Percentiles rank a stretch among this genome's conserved stretches.
Evolutionary conservation across 1,140 invertebrate genomes (phyloP).

Genomic region (Bradynema listronoti): DNA sequence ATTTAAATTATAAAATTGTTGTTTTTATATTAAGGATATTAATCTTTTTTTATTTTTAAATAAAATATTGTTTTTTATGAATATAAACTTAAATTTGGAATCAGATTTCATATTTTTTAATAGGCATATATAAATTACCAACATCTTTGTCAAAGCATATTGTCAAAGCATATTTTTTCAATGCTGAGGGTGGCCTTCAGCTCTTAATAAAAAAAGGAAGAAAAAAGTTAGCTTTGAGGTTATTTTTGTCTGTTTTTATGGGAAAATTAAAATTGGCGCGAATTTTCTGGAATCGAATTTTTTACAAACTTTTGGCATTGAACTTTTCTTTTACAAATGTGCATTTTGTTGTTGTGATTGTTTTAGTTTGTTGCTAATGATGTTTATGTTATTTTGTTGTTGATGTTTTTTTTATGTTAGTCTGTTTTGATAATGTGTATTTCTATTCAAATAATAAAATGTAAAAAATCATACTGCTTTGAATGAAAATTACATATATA

Average conservation of each 20-base stretch:
- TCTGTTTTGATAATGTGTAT: too few relatives aligned
- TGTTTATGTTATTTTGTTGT: too few relatives aligned
- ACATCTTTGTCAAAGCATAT: not conserved
- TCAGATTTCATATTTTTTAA: not conserved
- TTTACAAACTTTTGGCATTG: too few relatives aligned
- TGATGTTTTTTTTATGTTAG: too few relatives aligned
- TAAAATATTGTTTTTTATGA: not conserved
- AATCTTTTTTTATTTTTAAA: constrained; percentile 1
- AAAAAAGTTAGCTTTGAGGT: not conserved
- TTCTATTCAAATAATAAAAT: too few relatives aligned
- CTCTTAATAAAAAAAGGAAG: not conserved
- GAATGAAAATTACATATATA: too few relatives aligned
- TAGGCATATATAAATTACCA: not conserved
- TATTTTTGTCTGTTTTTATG: constrained; percentile 1
- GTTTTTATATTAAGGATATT: not conserved
- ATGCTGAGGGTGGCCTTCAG: not conserved
- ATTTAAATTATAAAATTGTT: not conserved
- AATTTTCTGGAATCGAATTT: too few relatives aligned
- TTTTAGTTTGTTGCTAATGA: too few relatives aligned
- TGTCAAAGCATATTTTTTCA: not conserved
- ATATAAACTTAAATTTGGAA: not conserved
- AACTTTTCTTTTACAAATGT: too few relatives aligned
- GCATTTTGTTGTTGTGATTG: too few relatives aligned
- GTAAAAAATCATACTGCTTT: too few relatives aligned
- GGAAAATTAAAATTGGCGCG: too few relatives aligned